These are phyloP conservation scores for Entosphenus tridentatus DNA, from an alignment of 2,113 vertebrate species.

Conservation along the genomic window DNA sequence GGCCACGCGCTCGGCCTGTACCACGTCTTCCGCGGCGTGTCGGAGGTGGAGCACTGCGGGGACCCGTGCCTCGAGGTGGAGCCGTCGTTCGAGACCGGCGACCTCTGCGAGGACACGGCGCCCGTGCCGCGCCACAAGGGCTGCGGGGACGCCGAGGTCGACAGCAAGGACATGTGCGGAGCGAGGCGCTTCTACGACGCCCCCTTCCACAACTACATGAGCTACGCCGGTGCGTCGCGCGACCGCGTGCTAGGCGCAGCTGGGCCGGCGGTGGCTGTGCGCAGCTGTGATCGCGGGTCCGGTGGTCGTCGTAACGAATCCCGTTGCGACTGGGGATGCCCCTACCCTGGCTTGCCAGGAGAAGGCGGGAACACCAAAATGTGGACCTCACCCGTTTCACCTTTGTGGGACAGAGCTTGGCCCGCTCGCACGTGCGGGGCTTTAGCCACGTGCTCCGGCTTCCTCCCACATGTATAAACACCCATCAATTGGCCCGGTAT, in stretches of 20 bases:
- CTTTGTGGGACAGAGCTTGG: too few species aligned
- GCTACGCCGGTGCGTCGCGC: slow-evolving; percentile 53
- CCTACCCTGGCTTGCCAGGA: too few species aligned
- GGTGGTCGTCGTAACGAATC: too few species aligned
- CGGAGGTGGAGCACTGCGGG: slow-evolving; percentile 80
- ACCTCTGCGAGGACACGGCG: slow-evolving; percentile 81
- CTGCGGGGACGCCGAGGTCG: slow-evolving; percentile 61
- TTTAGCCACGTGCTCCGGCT: too few species aligned
- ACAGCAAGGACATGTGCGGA: slow-evolving; percentile 63
- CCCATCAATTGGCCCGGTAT: too few species aligned
- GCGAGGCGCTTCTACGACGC: slow-evolving; percentile 55
- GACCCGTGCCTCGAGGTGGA: slow-evolving; percentile 85
- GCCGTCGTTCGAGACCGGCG: slow-evolving; percentile 77
- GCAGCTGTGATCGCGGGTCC: too few species aligned
- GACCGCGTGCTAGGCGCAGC: background rate
- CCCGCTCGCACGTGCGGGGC: too few species aligned
- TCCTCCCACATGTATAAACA: too few species aligned
- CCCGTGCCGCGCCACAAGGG: slow-evolving; percentile 77
- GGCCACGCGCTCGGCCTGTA: slow-evolving; percentile 89
- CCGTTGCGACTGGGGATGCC: too few species aligned
- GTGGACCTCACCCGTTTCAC: too few species aligned
- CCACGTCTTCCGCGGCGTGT: slow-evolving; percentile 84
- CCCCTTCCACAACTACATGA: slow-evolving; percentile 94
- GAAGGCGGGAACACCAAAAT: too few species aligned
- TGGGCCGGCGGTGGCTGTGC: background rate